A percentile compares a stretch with the other conserved stretches of the same genome.
Evolutionary conservation across 2,888 invertebrate genomes (phyloP).

Genomic region (Oscheius sp.): DNA sequence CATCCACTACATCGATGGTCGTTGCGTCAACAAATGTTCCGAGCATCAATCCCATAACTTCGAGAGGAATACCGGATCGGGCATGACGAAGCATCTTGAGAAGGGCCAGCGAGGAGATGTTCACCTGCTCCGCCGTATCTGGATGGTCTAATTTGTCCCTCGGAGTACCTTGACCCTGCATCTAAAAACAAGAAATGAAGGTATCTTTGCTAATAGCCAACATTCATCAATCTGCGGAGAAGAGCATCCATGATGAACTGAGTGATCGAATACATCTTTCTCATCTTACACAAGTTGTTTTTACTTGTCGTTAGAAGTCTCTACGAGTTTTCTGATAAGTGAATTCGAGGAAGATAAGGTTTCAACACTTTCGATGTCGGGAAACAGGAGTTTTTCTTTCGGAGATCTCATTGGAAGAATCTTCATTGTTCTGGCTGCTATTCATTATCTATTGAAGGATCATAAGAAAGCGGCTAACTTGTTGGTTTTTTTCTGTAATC

Average conservation of each 20-base stretch:
- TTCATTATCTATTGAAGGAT: too few species aligned
- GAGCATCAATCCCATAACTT: constrained; percentile 86
- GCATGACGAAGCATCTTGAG: constrained; percentile 99
- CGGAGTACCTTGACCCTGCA: neutral
- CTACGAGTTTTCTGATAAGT: too few species aligned
- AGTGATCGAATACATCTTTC: too few species aligned
- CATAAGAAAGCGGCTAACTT: too few species aligned
- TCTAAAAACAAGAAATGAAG: neutral
- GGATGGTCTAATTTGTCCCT: constrained; percentile 80
- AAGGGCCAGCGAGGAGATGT: constrained; percentile 89
- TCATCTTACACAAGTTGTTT: too few species aligned
- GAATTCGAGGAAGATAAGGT: too few species aligned
- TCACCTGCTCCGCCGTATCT: constrained; percentile 94
- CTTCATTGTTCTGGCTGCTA: too few species aligned
- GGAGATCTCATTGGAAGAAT: too few species aligned
- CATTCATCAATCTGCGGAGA: constrained; percentile 1
- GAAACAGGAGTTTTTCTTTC: too few species aligned
- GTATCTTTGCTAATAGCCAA: neutral
- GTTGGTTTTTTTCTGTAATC: too few species aligned
- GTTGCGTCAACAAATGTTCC: constrained; percentile 99
- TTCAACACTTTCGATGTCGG: too few species aligned
- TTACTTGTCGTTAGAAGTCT: too few species aligned
- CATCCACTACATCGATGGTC: constrained; percentile 97
- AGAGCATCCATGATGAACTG: constrained; percentile 1
- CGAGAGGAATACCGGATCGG: constrained; percentile 73